Evolutionary conservation across 1,140 invertebrate species (phyloP), one percentile per base, ranked within the genome.

Genomic region (Rhagoletis pomonella): DNA sequence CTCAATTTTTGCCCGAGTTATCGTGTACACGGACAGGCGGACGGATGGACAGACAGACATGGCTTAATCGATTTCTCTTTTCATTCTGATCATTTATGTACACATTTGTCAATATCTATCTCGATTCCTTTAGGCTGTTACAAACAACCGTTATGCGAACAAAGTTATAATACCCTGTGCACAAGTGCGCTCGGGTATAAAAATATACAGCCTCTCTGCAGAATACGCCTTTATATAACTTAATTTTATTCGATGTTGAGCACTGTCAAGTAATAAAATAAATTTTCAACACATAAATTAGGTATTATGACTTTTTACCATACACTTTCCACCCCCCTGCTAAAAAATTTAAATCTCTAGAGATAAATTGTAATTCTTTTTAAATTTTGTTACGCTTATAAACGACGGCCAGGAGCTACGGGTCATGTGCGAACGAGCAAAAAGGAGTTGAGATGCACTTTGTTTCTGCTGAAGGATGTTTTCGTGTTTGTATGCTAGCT

Each of bases 331-430:
- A 73, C 39, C 44, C 39, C 44, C 67, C 39, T 73, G 67, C 42
- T 73, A 73, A 73, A 73, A 73, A 73, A 73, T 73, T 73, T 39
- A 73, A 73, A 44, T 73, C 67, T 73, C 67, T 47, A 47, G 67
- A 73, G 67, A 73, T 73, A 73, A 44, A 73, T 73, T 73, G 67
- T 73, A 73, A 73, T 73, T 73, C 67, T 39, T 73, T 73, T 73
- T 73, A 73, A 73, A 73, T 73, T 73, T 73, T 73, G 44, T 73
- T 73, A 73, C 42, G 42, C 67, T 73, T 73, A 73, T 73, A 73
- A 73, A 73, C 65, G 42, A 47, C 65, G 65, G 67, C 17, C 67
- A 14, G 12, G 67, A 44, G 67, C 44, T 42, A 73, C 39, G 67
- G 67, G 67, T 73, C 42, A 73, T 12, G n/a, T 47, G 67, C 4